Base-by-base conservation (phyloP, 2,888 invertebrate genomes). In the Diplazon laetatorius region DNA sequence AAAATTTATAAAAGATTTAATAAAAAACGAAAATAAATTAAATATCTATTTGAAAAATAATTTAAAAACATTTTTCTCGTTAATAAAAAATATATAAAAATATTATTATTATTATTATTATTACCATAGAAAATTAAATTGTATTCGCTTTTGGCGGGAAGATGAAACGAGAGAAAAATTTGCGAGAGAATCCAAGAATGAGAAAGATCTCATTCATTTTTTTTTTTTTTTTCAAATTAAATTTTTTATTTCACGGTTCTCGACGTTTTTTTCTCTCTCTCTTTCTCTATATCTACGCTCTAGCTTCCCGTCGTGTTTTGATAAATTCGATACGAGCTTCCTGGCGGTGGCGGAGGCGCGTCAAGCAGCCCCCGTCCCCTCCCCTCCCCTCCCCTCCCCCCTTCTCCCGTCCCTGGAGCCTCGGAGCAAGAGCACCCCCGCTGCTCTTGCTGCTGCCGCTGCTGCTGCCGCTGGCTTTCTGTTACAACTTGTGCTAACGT, bases 301-400 rank as follows among this genome's bases (percentile, higher is more conserved):
- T 71, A 83, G 84, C 86, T 88, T 89, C 86, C 88, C 87, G 89
- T 87, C 81, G 83, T 85, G 84, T 85, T 88, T 87, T 87, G 88
- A 89, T 89, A 89, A 88, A 87, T 85, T 85, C 83, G 87, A 88
- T 87, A 88, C 84, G 83, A 78, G 84, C 86, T 88, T 88, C 87
- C 88, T 87, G 86, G 82, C 83, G 78, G 57, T 69, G 73, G 55
- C 42, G 59, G 69, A 48, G 57, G 50, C 37, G 48, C 35, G 48
- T 16, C 55, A 48, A 66, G n/a, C n/a, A n/a, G n/a, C n/a, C n/a
- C 16, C 9, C 44, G 6, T n/a, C n/a, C 18, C 39, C 20, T 18
- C 10, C 20, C 30, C n/a, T n/a, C n/a, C n/a, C n/a, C n/a, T n/a
- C n/a, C n/a, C n/a, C n/a, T n/a, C n/a, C n/a, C n/a, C n/a, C n/a